Evolutionary conservation across 2,113 vertebrate species (phyloP), one percentile per base, ranked within the genome.

Genomic region (Ancistrus triradiatus): DNA sequence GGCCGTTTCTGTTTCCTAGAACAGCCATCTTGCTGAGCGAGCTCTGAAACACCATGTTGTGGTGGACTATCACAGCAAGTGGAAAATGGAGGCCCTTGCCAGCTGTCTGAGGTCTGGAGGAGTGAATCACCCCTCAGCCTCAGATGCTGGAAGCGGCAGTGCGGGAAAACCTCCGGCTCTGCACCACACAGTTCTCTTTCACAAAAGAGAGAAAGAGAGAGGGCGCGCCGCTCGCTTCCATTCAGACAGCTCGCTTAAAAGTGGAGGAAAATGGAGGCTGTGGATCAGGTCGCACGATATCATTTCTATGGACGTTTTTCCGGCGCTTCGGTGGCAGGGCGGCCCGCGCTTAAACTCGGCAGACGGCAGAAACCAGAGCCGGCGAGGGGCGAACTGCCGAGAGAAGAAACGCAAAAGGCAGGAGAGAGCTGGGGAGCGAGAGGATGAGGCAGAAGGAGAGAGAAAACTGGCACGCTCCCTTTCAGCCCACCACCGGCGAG

Each of bases 401-500:
- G 72, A 48, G 21, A 13, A 13, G 14, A 15, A 31, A 7, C 17
- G 9, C 7, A 31, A 35, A 49, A 2, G 27, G 63, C 24, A 28
- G 21, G 43, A 15, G 44, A 7, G 50, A 35, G 43, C 7, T n/a
- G 24, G 33, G 22, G 38, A 33, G 57, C 50, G 62, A 38, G 57
- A 42, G 37, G 3, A 56, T 74, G 74, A 81, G 72, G 74, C 58
- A 78, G 78, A 79, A 75, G 35, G 24, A 70, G 55, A 74, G 62
- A 78, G 55, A 74, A 64, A 78, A 66, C 77, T 85, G 78, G 81
- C 73, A 64, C 69, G 49, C 79, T 85, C 78, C n/a, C 75, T 82
- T 79, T 79, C 77, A 85, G 82, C 83, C 79, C 77, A 84, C 80
- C 80, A 86, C 81, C 83, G 84, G 64, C 66, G 80, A 87, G 83